Percentiles rank a stretch among this genome's conserved stretches.
Evolutionary conservation across 2,888 invertebrate genomes (phyloP).

Genomic region (Caenorhabditis becei): DNA sequence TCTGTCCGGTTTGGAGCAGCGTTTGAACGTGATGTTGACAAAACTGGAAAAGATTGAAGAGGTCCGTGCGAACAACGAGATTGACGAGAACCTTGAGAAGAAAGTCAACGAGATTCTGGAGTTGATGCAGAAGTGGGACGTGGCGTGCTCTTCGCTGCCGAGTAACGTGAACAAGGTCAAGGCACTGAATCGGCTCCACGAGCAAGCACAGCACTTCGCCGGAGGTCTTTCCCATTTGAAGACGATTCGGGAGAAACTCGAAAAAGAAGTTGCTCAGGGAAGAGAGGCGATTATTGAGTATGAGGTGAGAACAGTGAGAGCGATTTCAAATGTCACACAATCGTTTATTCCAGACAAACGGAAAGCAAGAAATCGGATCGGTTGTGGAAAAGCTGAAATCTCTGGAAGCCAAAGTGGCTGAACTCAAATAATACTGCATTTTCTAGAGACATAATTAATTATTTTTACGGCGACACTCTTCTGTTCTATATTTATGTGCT

Average conservation of each 20-base stretch:
- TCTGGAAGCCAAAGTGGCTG: conserved; percentile 46
- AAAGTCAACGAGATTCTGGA: conserved; percentile 67
- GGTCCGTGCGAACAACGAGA: conserved; percentile 59
- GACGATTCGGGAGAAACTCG: conserved; percentile 66
- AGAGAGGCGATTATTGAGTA: conserved; percentile 53
- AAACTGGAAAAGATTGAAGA: conserved; percentile 69
- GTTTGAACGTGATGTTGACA: conserved; percentile 65
- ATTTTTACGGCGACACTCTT: conserved; percentile 37
- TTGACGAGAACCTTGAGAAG: conserved; percentile 62
- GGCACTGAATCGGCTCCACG: conserved; percentile 68
- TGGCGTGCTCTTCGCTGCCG: conserved; percentile 67
- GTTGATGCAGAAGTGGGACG: conserved; percentile 70
- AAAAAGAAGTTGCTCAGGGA: conserved; percentile 65
- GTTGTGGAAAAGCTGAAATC: conserved; percentile 58
- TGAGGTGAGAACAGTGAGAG: conserved; percentile 18
- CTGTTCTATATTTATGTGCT: conserved; percentile 42
- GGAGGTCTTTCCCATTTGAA: conserved; percentile 65
- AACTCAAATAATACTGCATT: conserved; percentile 23
- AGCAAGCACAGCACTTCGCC: conserved; percentile 72
- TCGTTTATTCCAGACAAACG: conserved; percentile 41
- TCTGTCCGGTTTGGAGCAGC: conserved; percentile 67
- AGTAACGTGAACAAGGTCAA: conserved; percentile 71
- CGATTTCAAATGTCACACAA: not conserved
- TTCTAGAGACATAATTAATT: conserved; percentile 10
- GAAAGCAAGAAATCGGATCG: conserved; percentile 53